Evolutionary conservation across 2,113 vertebrate species (phyloP).

Genomic region (Leptobrachium leishanense): DNA sequence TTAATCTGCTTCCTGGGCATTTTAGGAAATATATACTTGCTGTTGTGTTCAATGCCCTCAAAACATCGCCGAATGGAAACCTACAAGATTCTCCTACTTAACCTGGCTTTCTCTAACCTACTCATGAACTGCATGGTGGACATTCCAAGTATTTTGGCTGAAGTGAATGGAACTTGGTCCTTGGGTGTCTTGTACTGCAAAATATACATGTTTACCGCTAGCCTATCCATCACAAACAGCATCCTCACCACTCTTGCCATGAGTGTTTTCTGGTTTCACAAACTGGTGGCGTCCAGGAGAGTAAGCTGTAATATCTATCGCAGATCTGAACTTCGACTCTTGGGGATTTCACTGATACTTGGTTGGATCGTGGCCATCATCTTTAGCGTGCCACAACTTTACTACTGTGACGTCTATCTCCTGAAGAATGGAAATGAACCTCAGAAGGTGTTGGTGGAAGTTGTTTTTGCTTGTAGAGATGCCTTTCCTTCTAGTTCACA

Average conservation of each 20-base stretch:
- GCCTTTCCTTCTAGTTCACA: slow-evolving; percentile 10
- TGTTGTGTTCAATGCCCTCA: background rate
- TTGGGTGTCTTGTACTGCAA: slow-evolving; percentile 61
- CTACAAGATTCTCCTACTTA: slow-evolving; percentile 68
- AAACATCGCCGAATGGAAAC: slow-evolving; percentile 23
- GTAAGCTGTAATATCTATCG: background rate
- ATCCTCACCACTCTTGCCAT: slow-evolving; percentile 73
- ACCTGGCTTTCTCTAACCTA: slow-evolving; percentile 71
- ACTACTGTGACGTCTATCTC: background rate
- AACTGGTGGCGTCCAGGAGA: slow-evolving; percentile 64
- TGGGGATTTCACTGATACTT: slow-evolving; percentile 1
- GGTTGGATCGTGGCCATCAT: slow-evolving; percentile 8
- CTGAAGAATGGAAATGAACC: background rate
- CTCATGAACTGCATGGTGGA: slow-evolving; percentile 74
- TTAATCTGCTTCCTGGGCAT: slow-evolving; percentile 12
- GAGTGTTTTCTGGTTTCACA: slow-evolving; percentile 71
- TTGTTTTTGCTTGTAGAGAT: background rate
- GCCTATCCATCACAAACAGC: slow-evolving; percentile 72
- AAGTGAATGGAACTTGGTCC: slow-evolving; percentile 62
- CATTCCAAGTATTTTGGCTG: slow-evolving; percentile 62
- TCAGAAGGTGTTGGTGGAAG: background rate
- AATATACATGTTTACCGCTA: slow-evolving; percentile 61
- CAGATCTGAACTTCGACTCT: background rate
- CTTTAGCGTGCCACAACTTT: slow-evolving; percentile 14
- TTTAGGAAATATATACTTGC: slow-evolving; percentile 6